phyloP scores from a whole-genome alignment of 53 echinoderm and acorn worm genomes.

The Echinometra lucunter region DNA sequence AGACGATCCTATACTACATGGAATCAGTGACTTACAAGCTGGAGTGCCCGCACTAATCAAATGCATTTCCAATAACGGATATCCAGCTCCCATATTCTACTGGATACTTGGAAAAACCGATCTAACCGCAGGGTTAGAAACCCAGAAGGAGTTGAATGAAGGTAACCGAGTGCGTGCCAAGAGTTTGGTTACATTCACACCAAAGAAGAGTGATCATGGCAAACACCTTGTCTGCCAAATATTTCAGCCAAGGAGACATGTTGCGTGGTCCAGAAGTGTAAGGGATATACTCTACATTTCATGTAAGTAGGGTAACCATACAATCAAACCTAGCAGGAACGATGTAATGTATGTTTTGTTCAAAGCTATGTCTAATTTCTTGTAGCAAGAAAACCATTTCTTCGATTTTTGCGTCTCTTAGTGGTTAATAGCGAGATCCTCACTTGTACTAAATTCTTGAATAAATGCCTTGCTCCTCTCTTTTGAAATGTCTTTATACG shows the following conservation, averaged over 20 bases:
- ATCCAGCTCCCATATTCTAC: background rate
- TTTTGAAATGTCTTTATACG: no score
- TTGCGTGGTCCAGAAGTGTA: background rate
- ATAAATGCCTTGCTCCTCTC: no score
- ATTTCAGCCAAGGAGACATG: no score
- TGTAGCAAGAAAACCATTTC: no score
- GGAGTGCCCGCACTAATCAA: background rate
- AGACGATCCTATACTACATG: background rate
- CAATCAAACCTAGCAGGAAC: background rate
- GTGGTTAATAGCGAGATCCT: no score
- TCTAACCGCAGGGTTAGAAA: background rate
- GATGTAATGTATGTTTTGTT: no score
- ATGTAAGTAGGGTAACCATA: background rate
- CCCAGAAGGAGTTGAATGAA: background rate
- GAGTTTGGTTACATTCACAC: background rate
- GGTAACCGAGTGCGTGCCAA: background rate
- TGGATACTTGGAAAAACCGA: background rate
- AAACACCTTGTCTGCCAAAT: background rate
- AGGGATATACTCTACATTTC: background rate
- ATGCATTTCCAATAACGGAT: background rate
- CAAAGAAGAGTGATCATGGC: background rate
- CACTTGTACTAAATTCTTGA: no score
- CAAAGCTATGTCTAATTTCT: no score
- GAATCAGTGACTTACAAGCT: background rate
- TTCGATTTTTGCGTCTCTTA: no score